phyloP scores from a whole-genome alignment of 2,113 vertebrate genomes.

The Gadus chalcogrammus region DNA sequence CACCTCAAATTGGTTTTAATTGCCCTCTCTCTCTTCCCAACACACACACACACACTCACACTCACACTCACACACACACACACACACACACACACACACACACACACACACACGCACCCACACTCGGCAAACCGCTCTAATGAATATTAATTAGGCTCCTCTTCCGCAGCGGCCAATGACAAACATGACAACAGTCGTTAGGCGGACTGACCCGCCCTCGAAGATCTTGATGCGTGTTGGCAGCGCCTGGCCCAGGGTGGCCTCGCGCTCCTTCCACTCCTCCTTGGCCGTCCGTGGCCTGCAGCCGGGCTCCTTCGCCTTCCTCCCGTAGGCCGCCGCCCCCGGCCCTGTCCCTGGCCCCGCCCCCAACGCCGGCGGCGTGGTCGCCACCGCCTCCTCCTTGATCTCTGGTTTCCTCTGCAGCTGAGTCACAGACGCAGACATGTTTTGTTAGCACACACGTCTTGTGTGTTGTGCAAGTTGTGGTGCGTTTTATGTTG shows the following conservation, averaged over 20 bases:
- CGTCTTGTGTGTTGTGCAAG: too few species aligned
- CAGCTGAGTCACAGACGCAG: constrained; percentile 62
- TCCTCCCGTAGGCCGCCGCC: constrained; percentile 79
- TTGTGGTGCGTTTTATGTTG: too few species aligned
- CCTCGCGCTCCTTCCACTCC: constrained; percentile 89
- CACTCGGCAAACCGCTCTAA: background rate
- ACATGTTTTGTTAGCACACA: constrained; percentile 57
- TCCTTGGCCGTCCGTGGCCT: constrained; percentile 90
- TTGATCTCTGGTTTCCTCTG: constrained; percentile 91
- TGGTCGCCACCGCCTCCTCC: constrained; percentile 76
- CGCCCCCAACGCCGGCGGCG: too few species aligned
- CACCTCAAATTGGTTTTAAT: background rate
- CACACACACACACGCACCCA: background rate
- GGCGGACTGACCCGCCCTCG: constrained; percentile 91
- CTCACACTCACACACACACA: background rate
- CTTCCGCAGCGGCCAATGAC: constrained; percentile 25
- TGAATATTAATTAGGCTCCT: background rate
- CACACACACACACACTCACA: background rate
- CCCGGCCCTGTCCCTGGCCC: too few species aligned
- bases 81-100: background rate
- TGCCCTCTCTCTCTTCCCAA: background rate
- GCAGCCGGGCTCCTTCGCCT: constrained; percentile 83
- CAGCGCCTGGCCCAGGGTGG: constrained; percentile 79
- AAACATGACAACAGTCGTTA: constrained; percentile 29
- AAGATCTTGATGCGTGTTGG: constrained; percentile 97